Evolutionary conservation across 2,888 invertebrate species (phyloP).

Genomic region (Dilophus febrilis): DNA sequence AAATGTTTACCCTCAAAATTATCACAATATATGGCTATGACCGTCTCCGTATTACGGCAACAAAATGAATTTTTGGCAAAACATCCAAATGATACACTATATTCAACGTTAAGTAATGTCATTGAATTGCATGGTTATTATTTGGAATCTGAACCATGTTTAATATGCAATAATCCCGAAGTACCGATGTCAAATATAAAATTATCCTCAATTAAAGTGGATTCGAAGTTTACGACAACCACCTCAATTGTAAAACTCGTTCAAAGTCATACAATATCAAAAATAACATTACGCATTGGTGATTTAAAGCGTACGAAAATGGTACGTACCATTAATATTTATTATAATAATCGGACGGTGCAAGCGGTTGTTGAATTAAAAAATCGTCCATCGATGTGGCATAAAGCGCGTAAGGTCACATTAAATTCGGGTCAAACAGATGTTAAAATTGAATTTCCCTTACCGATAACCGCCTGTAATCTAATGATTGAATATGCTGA

Average conservation of each 20-base stretch:
- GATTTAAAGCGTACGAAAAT: constrained; percentile 94
- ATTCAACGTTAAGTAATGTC: constrained; percentile 81
- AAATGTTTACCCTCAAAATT: constrained; percentile 45
- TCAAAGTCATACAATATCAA: constrained; percentile 88
- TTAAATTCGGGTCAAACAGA: constrained; percentile 86
- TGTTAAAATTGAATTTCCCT: constrained; percentile 89
- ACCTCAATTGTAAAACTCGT: constrained; percentile 94
- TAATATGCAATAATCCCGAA: constrained; percentile 96
- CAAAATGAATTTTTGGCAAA: constrained; percentile 78
- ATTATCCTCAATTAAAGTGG: constrained; percentile 81
- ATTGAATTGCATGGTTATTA: constrained; percentile 93
- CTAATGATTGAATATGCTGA: constrained; percentile 97
- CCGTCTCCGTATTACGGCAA: constrained; percentile 67
- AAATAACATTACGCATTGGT: constrained; percentile 80
- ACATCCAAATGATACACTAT: constrained; percentile 88
- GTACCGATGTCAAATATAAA: constrained; percentile 82
- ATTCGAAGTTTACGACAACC: constrained; percentile 94
- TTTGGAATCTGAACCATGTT: constrained; percentile 90
- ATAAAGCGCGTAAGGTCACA: constrained; percentile 84
- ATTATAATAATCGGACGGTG: constrained; percentile 90
- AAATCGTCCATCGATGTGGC: constrained; percentile 93
- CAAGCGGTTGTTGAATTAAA: constrained; percentile 95
- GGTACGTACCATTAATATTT: constrained; percentile 90
- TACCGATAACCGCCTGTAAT: constrained; percentile 95
- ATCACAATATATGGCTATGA: constrained; percentile 68